Evolutionary conservation across 2,888 invertebrate species (phyloP).

Genomic region (Drosophila phalerata): DNA sequence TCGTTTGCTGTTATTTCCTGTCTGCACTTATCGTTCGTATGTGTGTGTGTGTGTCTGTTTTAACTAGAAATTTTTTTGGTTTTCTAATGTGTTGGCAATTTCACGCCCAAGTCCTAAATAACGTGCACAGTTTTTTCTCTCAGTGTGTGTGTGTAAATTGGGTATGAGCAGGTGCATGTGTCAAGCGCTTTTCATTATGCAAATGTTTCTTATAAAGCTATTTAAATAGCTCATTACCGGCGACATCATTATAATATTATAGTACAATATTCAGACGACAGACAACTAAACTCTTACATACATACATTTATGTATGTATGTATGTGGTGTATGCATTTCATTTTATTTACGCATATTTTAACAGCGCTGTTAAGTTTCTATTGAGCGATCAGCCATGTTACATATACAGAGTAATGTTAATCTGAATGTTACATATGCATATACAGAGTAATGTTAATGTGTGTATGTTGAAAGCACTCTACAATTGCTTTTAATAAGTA

Average conservation of each 20-base stretch:
- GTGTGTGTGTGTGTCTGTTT: constrained; percentile 1
- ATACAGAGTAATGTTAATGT: not conserved
- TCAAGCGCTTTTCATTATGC: constrained; percentile 35
- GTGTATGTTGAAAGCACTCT: not conserved
- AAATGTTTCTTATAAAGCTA: constrained; percentile 17
- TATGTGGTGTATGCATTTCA: not conserved
- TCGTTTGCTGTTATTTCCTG: constrained; percentile 7
- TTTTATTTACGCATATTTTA: constrained; percentile 1
- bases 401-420: not conserved
- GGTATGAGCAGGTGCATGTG: constrained; percentile 36
- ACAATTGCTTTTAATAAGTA: not conserved
- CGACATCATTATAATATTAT: not conserved
- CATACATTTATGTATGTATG: too few relatives aligned
- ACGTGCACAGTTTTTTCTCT: not conserved
- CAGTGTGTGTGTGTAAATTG: not conserved
- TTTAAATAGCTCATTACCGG: constrained; percentile 1
- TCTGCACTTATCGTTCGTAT: not conserved
- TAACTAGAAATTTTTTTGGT: not conserved
- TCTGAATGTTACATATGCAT: not conserved
- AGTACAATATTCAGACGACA: not conserved
- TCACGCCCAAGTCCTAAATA: constrained; percentile 19
- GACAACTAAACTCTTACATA: not conserved
- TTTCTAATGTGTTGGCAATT: constrained; percentile 17
- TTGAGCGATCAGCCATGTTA: constrained; percentile 6
- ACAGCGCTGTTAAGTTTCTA: constrained; percentile 21